phyloP scores from a whole-genome alignment of 2,797 vertebrate species.

The Typhlichthys subterraneus region DNA sequence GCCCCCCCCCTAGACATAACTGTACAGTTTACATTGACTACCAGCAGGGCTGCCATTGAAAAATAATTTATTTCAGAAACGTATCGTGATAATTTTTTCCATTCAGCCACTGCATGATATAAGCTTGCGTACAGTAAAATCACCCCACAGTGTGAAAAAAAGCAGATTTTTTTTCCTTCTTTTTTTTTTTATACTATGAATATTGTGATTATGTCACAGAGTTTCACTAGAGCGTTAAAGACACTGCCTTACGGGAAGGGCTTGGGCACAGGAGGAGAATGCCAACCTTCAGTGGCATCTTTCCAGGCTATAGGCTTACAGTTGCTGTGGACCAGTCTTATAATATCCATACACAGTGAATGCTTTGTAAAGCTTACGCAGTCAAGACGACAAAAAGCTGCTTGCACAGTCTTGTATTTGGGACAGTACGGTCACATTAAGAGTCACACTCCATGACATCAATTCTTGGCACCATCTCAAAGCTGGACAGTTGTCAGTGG shows the following conservation, averaged over 20 bases:
- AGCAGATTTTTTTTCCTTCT: constrained; percentile 36
- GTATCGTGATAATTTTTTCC: constrained; percentile 78
- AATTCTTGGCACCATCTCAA: constrained; percentile 51
- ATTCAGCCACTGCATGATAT: constrained; percentile 77
- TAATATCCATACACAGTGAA: constrained; percentile 68
- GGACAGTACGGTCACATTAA: constrained; percentile 57
- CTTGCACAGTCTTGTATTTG: constrained; percentile 43
- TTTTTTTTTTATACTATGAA: constrained; percentile 51
- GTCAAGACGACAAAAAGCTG: constrained; percentile 34
- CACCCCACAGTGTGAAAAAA: constrained; percentile 72
- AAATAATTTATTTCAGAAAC: constrained; percentile 81
- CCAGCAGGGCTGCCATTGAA: constrained; percentile 69
- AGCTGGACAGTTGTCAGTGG: constrained; percentile 26
- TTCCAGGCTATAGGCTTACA: constrained; percentile 57
- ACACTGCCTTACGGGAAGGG: constrained; percentile 37
- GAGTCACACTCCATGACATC: constrained; percentile 64
- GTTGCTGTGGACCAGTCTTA: constrained; percentile 63
- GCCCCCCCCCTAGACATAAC: background rate
- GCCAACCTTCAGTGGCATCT: constrained; percentile 30
- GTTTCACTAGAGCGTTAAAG: constrained; percentile 66
- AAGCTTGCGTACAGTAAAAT: constrained; percentile 75
- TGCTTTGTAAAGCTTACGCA: constrained; percentile 63
- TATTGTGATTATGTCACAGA: constrained; percentile 71
- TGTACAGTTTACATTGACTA: constrained; percentile 19
- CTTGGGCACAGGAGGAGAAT: background rate